Evolutionary conservation across 1,140 invertebrate genomes (phyloP), one percentile per base, ranked within the genome.

Genomic region (Monochamus saltuarius): DNA sequence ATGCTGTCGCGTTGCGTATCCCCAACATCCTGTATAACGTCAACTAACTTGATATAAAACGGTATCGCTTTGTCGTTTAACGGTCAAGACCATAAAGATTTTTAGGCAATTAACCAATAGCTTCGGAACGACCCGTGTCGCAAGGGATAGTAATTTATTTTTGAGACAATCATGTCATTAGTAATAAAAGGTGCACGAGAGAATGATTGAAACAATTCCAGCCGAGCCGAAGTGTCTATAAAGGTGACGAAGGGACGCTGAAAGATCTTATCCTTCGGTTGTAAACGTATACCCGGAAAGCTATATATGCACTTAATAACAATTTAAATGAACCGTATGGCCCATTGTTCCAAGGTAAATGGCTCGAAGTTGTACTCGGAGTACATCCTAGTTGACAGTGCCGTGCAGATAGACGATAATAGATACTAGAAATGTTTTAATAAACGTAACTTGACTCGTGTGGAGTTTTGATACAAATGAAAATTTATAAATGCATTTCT

Each of bases 241-340:
- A 63, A 63, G 61, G 52, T 63, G 61, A 63, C 55, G 56, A 63
- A 63, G 55, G 60, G 60, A 62, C 60, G 55, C 37, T 62, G 22
- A 40, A 46, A 63, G 61, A 63, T 63, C 19, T 58, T 63, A 63
- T 63, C 61, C 22, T 35, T 47, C 29, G 43, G 61, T 56, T 57
- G 38, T 47, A 63, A 63, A 63, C 47, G 55, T 35, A 43, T 51
- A 63, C 56, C 62, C 62, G 62, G 62, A 61, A 64, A 53, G 43
- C 46, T 34, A 37, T 60, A 60, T 60, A 43, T 54, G 42, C 50
- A 57, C 62, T 61, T 64, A 64, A 64, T 64, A 64, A 64, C 62
- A 49, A 52, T 64, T 64, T 61, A 64, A 64, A 64, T 64, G 62
- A 53, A 56, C 62, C 62, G 40, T 52, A 51, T 36, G 51, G 13